Percentiles rank a stretch among this genome's conserved stretches.
phyloP scores from a whole-genome alignment of 2,888 invertebrate species.

The Cheilosia variabilis region DNA sequence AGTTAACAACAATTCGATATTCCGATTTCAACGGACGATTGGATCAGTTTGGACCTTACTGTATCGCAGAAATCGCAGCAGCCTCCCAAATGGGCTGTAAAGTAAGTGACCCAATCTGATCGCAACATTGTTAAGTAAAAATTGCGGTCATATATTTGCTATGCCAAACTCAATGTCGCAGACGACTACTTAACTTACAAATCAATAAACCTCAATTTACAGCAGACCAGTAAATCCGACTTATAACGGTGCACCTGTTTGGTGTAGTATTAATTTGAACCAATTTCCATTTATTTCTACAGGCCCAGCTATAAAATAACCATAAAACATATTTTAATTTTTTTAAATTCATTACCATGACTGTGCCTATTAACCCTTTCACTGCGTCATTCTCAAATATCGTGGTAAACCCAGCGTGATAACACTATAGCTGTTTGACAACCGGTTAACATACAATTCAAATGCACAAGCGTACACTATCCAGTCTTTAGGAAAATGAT shows the following conservation, averaged over 20 bases:
- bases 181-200: no score
- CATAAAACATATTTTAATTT: not conserved
- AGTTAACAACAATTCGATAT: no score
- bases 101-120: no score
- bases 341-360: conserved; percentile 36
- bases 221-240: not conserved
- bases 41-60: no score
- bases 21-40: no score
- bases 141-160: no score
- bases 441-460: not conserved
- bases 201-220: not conserved
- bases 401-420: conserved; percentile 30
- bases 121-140: no score
- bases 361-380: conserved; percentile 30
- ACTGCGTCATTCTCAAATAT: conserved; percentile 20
- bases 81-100: no score
- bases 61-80: no score
- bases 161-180: no score
- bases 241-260: not conserved
- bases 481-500: conserved; percentile 25
- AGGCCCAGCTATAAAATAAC: conserved; percentile 1
- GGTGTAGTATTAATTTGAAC: conserved; percentile 16
- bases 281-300: conserved; percentile 18
- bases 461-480: not conserved
- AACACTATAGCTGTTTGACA: not conserved